Percentiles rank a stretch among this genome's conserved stretches.
These are phyloP conservation scores for Colostygia pectinataria DNA, from an alignment of 2,888 invertebrate species.

Conservation along the genomic window DNA sequence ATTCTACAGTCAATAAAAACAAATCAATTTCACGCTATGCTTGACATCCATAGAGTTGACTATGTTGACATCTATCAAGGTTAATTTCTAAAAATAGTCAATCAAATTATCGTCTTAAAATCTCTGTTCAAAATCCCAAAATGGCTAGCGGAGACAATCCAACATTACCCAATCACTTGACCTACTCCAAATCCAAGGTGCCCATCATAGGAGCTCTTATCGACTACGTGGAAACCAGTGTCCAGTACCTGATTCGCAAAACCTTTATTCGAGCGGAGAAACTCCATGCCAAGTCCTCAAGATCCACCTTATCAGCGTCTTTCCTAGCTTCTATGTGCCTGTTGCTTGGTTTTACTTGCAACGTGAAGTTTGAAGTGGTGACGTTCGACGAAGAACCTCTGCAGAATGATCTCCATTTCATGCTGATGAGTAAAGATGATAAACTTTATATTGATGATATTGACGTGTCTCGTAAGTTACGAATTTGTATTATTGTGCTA, in stretches of 20 bases:
- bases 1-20: too few species aligned
- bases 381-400: conserved; percentile 58
- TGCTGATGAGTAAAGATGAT: conserved; percentile 68
- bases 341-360: conserved; percentile 57
- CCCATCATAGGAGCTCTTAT: conserved; percentile 65
- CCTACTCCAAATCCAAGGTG: conserved; percentile 59
- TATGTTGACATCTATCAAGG: too few species aligned
- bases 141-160: conserved; percentile 49
- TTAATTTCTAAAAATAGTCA: neutral
- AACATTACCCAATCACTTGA: conserved; percentile 51
- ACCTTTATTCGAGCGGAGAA: conserved; percentile 57
- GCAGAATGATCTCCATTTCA: conserved; percentile 63
- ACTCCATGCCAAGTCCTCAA: conserved; percentile 49
- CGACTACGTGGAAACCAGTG: conserved; percentile 64
- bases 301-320: conserved; percentile 52
- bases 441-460: conserved; percentile 72
- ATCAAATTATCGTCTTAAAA: neutral
- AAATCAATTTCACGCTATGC: too few species aligned
- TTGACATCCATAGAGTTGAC: too few species aligned
- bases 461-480: conserved; percentile 64
- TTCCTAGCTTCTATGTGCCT: conserved; percentile 62
- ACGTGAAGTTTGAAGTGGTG: conserved; percentile 73
- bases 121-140: neutral
- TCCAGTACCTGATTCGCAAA: conserved; percentile 54
- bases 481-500: neutral